Conservation (phyloP, 2,888 invertebrate species). For the Pyrrhosoma nymphula region DNA sequence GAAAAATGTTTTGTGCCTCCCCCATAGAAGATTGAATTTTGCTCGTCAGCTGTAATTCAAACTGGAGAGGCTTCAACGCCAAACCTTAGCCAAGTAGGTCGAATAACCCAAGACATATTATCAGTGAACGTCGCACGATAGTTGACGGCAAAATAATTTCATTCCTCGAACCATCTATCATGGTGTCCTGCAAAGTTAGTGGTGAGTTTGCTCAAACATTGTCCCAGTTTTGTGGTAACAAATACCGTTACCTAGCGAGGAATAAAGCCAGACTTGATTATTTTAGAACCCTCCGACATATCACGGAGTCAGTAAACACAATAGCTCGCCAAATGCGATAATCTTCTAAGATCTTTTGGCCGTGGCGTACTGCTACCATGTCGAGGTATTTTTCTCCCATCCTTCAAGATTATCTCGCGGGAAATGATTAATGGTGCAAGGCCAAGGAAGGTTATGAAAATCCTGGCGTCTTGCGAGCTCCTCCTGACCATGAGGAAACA, state of each 20-base stretch:
- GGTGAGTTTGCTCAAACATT: neutral
- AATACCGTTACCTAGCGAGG: neutral
- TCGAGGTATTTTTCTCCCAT: neutral
- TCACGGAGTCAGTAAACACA: neutral
- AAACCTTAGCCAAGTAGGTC: neutral
- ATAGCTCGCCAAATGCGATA: neutral
- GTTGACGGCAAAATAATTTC: no score
- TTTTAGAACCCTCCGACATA: neutral
- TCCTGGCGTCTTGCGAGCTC: neutral
- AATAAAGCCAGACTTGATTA: neutral
- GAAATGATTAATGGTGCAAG: constrained; percentile 38
- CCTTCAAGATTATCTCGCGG: constrained; percentile 27
- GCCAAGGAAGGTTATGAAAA: constrained; percentile 22
- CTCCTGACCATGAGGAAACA: neutral
- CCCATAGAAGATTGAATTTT: no score
- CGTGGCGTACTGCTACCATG: neutral
- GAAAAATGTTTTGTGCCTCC: no score
- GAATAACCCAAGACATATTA: neutral
- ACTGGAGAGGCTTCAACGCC: no score
- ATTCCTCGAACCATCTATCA: no score
- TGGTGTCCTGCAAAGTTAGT: neutral
- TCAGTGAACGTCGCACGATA: neutral
- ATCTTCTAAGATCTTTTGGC: neutral
- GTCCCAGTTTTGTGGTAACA: neutral
- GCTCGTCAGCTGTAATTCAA: no score